Evolutionary conservation across 2,113 vertebrate species (phyloP).

Genomic region (Leucopternis melanops): DNA sequence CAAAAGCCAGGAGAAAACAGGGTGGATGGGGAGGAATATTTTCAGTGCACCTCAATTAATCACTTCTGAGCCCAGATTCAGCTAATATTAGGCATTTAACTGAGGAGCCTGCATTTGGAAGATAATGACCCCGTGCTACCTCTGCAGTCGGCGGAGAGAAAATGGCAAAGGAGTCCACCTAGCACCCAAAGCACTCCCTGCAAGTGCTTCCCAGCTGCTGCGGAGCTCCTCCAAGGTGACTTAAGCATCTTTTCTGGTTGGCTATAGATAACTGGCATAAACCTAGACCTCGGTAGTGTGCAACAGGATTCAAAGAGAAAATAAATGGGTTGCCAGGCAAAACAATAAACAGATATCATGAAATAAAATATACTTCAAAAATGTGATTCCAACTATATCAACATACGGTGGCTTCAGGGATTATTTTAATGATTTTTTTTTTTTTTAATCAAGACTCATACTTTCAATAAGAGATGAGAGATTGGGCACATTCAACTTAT

Average conservation of each 20-base stretch:
- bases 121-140: rapidly evolving
- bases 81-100: neutral
- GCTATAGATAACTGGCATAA: neutral
- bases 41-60: neutral
- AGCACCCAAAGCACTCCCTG: neutral
- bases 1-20: neutral
- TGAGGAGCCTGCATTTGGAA: neutral
- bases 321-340: neutral
- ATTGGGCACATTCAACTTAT: neutral
- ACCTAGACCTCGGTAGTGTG: neutral
- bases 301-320: neutral
- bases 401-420: neutral
- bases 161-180: neutral
- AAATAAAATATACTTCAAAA: neutral
- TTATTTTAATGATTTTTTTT: neutral
- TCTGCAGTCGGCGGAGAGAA: neutral
- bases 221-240: neutral
- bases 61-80: neutral
- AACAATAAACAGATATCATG: neutral
- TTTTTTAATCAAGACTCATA: neutral
- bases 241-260: neutral
- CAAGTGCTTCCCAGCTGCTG: neutral
- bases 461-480: neutral
- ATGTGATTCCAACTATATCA: neutral
- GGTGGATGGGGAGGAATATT: neutral